phyloP scores from a whole-genome alignment of 2,888 invertebrate species.

The Agriotes lineatus region DNA sequence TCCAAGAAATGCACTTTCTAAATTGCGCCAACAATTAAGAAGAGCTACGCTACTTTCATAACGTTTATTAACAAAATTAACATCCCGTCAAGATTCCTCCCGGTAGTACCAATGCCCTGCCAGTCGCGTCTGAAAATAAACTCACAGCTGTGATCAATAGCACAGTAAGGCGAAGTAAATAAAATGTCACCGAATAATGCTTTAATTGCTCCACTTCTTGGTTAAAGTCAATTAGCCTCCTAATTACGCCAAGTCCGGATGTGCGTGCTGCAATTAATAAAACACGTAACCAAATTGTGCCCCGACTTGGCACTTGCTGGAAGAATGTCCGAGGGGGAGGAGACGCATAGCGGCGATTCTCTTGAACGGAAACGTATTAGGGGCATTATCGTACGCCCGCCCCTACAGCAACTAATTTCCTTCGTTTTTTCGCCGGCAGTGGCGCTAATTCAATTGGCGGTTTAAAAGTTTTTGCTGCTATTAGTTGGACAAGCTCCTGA shows the following conservation, averaged over 20 bases:
- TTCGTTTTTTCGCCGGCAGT: slow-evolving; percentile 24
- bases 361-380: slow-evolving; percentile 32
- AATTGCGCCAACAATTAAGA: no score
- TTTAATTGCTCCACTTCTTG: slow-evolving; percentile 25
- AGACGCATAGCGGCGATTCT: slow-evolving; percentile 32
- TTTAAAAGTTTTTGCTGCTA: slow-evolving; percentile 22
- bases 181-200: slow-evolving; percentile 21
- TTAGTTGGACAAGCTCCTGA: slow-evolving; percentile 25
- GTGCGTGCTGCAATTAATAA: slow-evolving; percentile 27
- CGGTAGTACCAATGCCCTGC: no score
- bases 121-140: no score
- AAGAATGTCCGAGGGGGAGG: neutral
- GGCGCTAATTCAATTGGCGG: slow-evolving; percentile 29
- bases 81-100: no score
- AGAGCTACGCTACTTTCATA: no score
- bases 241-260: slow-evolving; percentile 30
- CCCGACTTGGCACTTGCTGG: neutral
- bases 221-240: slow-evolving; percentile 25
- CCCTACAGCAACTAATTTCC: slow-evolving; percentile 30
- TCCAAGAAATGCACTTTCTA: no score
- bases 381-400: slow-evolving; percentile 31
- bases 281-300: slow-evolving; percentile 15
- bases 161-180: slow-evolving; percentile 4
- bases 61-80: no score
- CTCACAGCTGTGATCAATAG: neutral